Evolutionary conservation across 2,888 invertebrate species (phyloP), one percentile per base, ranked within the genome.

Genomic region (Thera britannica): DNA sequence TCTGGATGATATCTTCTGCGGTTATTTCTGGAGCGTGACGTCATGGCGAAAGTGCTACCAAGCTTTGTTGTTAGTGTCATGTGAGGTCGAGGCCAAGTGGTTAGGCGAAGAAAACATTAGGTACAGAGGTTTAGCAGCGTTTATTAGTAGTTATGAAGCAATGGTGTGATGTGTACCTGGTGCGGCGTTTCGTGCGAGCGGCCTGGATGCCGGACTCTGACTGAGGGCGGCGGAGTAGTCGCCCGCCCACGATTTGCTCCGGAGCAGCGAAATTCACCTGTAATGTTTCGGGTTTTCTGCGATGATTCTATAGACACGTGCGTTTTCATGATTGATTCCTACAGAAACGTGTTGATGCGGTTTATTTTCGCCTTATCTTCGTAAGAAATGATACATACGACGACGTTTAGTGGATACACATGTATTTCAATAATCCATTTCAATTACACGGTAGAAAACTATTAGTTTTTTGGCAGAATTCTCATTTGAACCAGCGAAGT

Each of bases 111-210:
- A 83, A 81, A 82, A 85, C 80, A 81, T 82, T 77, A 23, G 23
- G 23, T 23, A 79, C 79, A 75, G 72, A 77, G 74, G 76, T 81
- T 78, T 80, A 78, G 75, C 88, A 89, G 92, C 91, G 77, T 90
- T 90, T 90, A 90, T 92, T 91, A 92, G 90, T 90, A 90, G 84
- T 82, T 83, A 83, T 86, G 87, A 91, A 91, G 90, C 90, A 76
- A 80, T 83, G 77, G 80, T 79, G 79, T 75, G 76, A 76, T 81
- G 75, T 78, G 79, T 93, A 93, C 93, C 93, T 93, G 57, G 88
- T 91, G 90, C 90, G 90, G 92, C 93, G 88, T 81, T 87, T 93
- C 93, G 93, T 93, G 93, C 90, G 93, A 92, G 90, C 91, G 90
- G 92, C 89, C 86, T 84, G 88, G 85, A 77, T 81, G 93, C 93